A percentile compares a stretch with the other conserved stretches of the same genome.
phyloP scores from a whole-genome alignment of 1,140 invertebrate genomes.

The Holotrichia oblita region DNA sequence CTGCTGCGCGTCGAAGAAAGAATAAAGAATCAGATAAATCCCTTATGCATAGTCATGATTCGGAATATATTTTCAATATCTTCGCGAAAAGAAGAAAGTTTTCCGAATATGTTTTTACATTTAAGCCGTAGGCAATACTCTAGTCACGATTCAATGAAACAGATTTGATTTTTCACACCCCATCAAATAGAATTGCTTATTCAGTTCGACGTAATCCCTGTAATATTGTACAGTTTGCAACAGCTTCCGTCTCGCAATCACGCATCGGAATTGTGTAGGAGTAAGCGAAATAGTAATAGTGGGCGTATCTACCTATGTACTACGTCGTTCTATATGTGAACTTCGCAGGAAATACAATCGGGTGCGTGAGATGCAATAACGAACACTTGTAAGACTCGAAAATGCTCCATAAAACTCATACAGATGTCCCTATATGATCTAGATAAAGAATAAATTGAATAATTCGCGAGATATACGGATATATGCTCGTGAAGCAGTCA shows the following conservation, averaged over 20 bases:
- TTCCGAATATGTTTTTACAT: conserved; percentile 12
- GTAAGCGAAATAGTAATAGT: not conserved
- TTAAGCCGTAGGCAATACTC: conserved; percentile 33
- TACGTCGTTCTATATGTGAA: not conserved
- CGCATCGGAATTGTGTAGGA: not conserved
- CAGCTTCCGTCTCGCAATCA: not conserved
- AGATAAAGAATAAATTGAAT: conserved; percentile 42
- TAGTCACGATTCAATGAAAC: conserved; percentile 39
- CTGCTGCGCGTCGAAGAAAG: not conserved
- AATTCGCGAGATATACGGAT: conserved; percentile 34
- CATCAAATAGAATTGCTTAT: conserved; percentile 38
- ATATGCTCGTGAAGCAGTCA: not conserved
- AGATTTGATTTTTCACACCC: conserved; percentile 40
- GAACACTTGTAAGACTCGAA: conserved; percentile 41
- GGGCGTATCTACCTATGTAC: not conserved
- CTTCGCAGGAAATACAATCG: conserved; percentile 30
- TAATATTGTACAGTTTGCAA: conserved; percentile 15
- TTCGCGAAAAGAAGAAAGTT: not conserved
- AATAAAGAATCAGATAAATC: not conserved
- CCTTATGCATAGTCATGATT: not conserved
- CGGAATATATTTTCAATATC: not conserved
- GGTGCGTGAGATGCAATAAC: conserved; percentile 38
- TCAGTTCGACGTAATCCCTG: conserved; percentile 30
- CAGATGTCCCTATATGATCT: conserved; percentile 40
- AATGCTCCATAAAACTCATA: conserved; percentile 41